phyloP scores from a whole-genome alignment of 2,797 vertebrate genomes.

The Phyllotis vaccarum region DNA sequence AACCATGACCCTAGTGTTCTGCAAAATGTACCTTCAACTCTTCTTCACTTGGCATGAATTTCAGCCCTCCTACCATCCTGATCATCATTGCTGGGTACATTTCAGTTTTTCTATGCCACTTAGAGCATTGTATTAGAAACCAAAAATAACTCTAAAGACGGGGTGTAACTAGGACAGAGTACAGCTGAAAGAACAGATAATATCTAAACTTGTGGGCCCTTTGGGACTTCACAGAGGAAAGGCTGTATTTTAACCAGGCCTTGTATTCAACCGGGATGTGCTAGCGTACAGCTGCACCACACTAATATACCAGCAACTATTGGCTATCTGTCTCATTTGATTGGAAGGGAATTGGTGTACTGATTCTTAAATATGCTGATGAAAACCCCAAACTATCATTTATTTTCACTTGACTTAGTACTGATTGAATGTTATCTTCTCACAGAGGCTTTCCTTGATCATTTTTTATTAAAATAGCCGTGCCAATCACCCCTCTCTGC shows the following conservation, averaged over 20 bases:
- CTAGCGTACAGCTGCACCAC: background rate
- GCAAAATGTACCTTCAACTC: background rate
- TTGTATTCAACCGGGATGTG: background rate
- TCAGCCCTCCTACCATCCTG: constrained; percentile 20
- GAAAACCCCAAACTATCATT: background rate
- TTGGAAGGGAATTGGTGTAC: background rate
- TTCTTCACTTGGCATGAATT: background rate
- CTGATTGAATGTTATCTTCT: constrained; percentile 29
- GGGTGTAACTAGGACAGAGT: constrained; percentile 64
- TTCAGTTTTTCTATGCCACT: constrained; percentile 60
- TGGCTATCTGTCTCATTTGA: background rate
- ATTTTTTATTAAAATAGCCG: background rate
- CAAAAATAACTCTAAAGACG: constrained; percentile 66
- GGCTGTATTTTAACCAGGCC: background rate
- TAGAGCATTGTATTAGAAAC: constrained; percentile 71
- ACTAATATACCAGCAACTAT: background rate
- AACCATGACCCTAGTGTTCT: background rate
- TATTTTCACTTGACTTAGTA: constrained; percentile 47
- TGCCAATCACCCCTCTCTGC: background rate
- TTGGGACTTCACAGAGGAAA: constrained; percentile 53
- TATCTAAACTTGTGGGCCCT: constrained; percentile 49
- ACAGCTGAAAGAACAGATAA: constrained; percentile 49
- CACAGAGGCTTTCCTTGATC: background rate
- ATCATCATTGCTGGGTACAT: constrained; percentile 32
- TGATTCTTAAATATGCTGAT: constrained; percentile 49